Base-by-base conservation (phyloP, 2,797 vertebrate genomes). In the Anguilla pacifica region DNA sequence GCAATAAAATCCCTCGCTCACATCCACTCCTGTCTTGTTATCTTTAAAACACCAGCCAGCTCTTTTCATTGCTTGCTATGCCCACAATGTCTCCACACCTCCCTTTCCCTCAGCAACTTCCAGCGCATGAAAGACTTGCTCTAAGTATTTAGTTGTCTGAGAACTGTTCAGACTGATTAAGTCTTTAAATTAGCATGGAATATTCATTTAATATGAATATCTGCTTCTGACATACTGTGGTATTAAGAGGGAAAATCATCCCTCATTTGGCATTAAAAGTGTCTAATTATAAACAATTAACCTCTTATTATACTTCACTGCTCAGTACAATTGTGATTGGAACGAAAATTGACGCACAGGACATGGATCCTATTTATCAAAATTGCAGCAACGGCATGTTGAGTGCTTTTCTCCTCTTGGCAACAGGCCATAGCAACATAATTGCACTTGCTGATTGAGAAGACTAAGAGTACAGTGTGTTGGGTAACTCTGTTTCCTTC, bases 231-330 rank as follows among this genome's bases (percentile, higher is more conserved):
- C 64, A 67, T 67, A 67, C 64, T 67, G 64, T 67, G 64, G 25
- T 25, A 67, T 67, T 67, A 67, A 67, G 64, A n/a, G 64, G 64
- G 6, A n/a, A 67, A 90, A 82, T 84, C 15, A 86, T n/a, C 85
- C 85, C 64, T 67, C 64, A 67, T 67, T 67, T 67, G 86, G 85
- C 85, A 88, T 77, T 90, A 86, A 88, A 72, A 67, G 64, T 67
- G 64, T 67, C 7, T 70, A 28, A 70, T 70, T 70, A 70, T 70
- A n/a, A n/a, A n/a, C 25, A 70, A n/a, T 70, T 70, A n/a, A n/a
- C 25, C 10, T 6, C 64, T 28, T 11, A 28, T 70, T 28, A 70
- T 70, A 64, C 59, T 64, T 22, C 59, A 64, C 59, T 64, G 59
- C 59, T 70, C 64, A 70, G 25, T 70, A n/a, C 64, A 70, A 70